A percentile compares a stretch with the other conserved stretches of the same genome.
phyloP scores from a whole-genome alignment of 2,113 vertebrate genomes.

The Microtus richardsoni region DNA sequence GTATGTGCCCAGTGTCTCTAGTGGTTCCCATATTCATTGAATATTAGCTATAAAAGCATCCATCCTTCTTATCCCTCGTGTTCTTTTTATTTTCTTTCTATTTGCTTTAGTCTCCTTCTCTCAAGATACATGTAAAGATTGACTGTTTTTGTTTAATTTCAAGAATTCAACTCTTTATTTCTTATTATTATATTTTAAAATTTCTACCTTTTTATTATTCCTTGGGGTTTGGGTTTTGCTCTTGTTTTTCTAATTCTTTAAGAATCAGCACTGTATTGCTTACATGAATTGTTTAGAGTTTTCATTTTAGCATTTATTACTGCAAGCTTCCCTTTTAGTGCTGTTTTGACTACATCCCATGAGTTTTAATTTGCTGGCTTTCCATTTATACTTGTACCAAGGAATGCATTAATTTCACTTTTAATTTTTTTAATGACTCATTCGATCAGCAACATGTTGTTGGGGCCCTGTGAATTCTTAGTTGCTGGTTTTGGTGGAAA shows the following conservation, averaged over 20 bases:
- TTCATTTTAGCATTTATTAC: background rate
- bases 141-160: background rate
- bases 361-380: background rate
- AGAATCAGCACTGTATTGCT: background rate
- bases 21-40: too few relatives aligned
- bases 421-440: background rate
- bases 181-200: background rate
- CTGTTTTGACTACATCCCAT: background rate
- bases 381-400: background rate
- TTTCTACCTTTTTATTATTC: background rate
- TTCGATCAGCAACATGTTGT: background rate
- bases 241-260: background rate
- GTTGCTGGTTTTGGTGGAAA: background rate
- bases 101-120: background rate
- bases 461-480: background rate
- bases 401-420: background rate
- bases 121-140: background rate
- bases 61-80: too few relatives aligned
- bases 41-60: background rate
- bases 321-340: background rate
- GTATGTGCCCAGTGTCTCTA: too few relatives aligned
- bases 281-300: background rate
- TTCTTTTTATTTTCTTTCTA: background rate
- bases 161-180: background rate
- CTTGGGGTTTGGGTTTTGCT: too few relatives aligned